Percentiles rank a stretch among this genome's conserved stretches.
Evolutionary conservation across 2,797 vertebrate species (phyloP).

Genomic region (Etheostoma perlongum): DNA sequence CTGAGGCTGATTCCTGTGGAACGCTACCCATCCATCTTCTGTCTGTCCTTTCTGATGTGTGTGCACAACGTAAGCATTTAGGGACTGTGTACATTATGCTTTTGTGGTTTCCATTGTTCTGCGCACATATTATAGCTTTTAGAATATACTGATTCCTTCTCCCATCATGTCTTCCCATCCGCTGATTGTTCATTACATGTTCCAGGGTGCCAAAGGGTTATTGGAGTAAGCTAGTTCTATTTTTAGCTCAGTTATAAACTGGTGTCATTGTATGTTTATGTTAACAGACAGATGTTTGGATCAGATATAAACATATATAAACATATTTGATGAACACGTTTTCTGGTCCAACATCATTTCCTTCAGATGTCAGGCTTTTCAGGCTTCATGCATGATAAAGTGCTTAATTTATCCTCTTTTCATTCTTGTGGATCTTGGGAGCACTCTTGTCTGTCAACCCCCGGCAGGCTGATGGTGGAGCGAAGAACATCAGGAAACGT

Average conservation of each 20-base stretch:
- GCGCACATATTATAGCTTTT: background rate
- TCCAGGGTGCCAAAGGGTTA: constrained; percentile 4
- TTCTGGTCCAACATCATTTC: constrained; percentile 39
- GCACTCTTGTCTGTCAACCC: constrained; percentile 48
- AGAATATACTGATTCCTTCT: constrained; percentile 11
- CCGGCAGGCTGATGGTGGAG: constrained; percentile 24
- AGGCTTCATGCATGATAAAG: constrained; percentile 55
- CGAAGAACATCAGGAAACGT: constrained; percentile 5
- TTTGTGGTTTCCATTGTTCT: constrained; percentile 30
- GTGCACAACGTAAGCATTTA: constrained; percentile 25
- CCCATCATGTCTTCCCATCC: background rate
- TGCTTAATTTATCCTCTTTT: constrained; percentile 71
- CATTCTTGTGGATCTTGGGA: constrained; percentile 48
- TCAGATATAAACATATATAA: constrained; percentile 22
- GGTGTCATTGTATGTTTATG: constrained; percentile 4
- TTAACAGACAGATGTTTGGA: constrained; percentile 32
- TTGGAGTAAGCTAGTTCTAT: constrained; percentile 4
- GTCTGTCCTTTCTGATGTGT: constrained; percentile 25
- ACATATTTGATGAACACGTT: constrained; percentile 31
- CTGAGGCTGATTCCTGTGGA: constrained; percentile 42
- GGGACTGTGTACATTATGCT: background rate
- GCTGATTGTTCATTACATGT: constrained; percentile 22
- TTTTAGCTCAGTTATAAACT: constrained; percentile 29
- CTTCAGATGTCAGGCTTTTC: constrained; percentile 44
- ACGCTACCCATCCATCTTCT: constrained; percentile 51